Conservation (phyloP, 92 coral and sea anemone genomes). For the Parazoanthus darwini region DNA sequence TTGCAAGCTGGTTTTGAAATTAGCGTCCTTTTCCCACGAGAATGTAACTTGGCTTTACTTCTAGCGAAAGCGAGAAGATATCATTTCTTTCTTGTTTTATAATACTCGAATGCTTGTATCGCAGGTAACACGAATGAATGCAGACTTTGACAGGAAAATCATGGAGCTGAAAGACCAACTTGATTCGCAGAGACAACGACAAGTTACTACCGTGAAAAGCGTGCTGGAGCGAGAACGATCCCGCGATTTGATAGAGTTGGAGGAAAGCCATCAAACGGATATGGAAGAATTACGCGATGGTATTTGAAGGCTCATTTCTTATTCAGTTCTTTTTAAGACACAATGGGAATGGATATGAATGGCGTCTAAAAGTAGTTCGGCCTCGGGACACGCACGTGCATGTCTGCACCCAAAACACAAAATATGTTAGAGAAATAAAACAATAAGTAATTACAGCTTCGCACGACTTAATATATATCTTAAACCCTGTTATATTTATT, state of each 20-base stretch:
- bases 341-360: not conserved
- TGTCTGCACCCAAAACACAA: too few relatives aligned
- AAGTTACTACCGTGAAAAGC: slow-evolving; percentile 87
- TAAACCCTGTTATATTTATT: too few relatives aligned
- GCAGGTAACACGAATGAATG: slow-evolving; percentile 89
- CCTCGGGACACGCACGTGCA: not conserved
- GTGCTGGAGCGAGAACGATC: slow-evolving; percentile 92
- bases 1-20: not conserved
- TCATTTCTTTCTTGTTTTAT: not conserved
- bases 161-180: slow-evolving; percentile 78
- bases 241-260: slow-evolving; percentile 70
- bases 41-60: not conserved
- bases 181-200: slow-evolving; percentile 83
- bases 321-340: not conserved
- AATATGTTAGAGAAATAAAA: too few relatives aligned
- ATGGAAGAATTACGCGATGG: slow-evolving; percentile 91
- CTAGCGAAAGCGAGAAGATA: not conserved
- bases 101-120: slow-evolving; percentile 6
- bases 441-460: too few relatives aligned
- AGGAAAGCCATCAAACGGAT: slow-evolving; percentile 71
- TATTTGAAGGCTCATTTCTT: slow-evolving; percentile 27
- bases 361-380: not conserved
- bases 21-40: slow-evolving; percentile 23
- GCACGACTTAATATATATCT: too few relatives aligned
- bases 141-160: slow-evolving; percentile 89